These are phyloP conservation scores for Petrosia ficiformis DNA, from an alignment of 37 sponge, comb jelly and placozoan species.

Conservation along the genomic window DNA sequence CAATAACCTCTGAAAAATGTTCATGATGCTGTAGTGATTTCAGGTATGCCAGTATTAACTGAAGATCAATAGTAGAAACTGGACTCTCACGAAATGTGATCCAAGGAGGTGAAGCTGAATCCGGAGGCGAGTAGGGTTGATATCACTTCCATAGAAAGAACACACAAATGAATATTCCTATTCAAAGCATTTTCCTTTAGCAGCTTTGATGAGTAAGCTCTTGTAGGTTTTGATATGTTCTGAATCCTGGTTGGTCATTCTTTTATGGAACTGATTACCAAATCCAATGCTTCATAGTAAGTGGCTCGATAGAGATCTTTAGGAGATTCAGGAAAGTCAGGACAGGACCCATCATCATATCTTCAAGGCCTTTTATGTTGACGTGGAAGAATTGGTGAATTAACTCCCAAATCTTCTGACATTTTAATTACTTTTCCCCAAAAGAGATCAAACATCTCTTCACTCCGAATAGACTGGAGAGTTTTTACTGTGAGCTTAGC, in stretches of 20 bases:
- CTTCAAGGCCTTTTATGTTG: slow-evolving; percentile 31
- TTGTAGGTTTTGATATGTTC: slow-evolving; percentile 39
- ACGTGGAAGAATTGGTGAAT: slow-evolving; percentile 23
- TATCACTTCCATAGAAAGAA: slow-evolving; percentile 33
- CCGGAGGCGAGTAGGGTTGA: slow-evolving; percentile 4
- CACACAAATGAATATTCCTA: slow-evolving; percentile 28
- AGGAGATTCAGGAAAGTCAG: slow-evolving; percentile 11
- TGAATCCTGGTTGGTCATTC: slow-evolving; percentile 44
- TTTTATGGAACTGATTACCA: slow-evolving; percentile 22
- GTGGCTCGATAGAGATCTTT: slow-evolving; percentile 28
- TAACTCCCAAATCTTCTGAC: not conserved
- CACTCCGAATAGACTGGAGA: slow-evolving; percentile 26
- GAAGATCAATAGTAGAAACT: not conserved
- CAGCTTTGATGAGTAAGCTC: slow-evolving; percentile 26
- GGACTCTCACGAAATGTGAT: not conserved
- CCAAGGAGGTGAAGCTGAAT: slow-evolving; percentile 15
- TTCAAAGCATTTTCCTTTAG: slow-evolving; percentile 10
- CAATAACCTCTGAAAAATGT: slow-evolving; percentile 20
- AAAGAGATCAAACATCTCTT: slow-evolving; percentile 25
- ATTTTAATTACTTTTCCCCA: not conserved
- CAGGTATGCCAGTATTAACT: not conserved
- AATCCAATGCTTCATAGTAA: slow-evolving; percentile 65
- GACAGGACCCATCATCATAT: slow-evolving; percentile 23
- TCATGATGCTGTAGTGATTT: not conserved
- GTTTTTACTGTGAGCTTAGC: slow-evolving; percentile 36